phyloP scores from a whole-genome alignment of 2,888 invertebrate species.

The Phania funesta region DNA sequence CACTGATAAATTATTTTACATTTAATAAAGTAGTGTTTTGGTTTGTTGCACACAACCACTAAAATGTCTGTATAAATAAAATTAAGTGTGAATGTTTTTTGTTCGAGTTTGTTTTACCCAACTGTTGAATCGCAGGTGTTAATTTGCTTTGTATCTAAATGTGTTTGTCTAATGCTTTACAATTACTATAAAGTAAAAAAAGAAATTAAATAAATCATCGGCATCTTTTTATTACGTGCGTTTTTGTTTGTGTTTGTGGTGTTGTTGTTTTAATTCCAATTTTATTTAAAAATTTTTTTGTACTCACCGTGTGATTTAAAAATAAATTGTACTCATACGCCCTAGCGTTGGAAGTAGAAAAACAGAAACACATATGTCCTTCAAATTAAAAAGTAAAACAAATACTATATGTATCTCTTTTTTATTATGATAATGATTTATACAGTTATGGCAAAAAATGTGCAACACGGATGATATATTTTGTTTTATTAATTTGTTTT shows the following conservation, averaged over 20 bases:
- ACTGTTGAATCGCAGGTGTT: slow-evolving; percentile 15
- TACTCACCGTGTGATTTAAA: no score
- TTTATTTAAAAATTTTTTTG: neutral
- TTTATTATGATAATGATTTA: no score
- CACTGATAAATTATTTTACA: slow-evolving; percentile 48
- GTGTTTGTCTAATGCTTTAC: neutral
- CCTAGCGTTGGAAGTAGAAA: neutral
- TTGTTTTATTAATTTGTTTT: no score
- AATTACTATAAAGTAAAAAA: neutral
- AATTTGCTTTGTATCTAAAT: neutral
- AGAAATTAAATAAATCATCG: slow-evolving; percentile 7
- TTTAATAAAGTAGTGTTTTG: slow-evolving; percentile 52
- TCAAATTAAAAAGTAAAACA: neutral
- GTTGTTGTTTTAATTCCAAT: neutral
- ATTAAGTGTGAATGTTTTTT: slow-evolving; percentile 45
- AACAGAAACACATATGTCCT: no score
- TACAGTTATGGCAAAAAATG: no score
- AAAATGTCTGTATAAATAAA: slow-evolving; percentile 12
- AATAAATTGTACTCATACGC: neutral
- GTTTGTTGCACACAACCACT: slow-evolving; percentile 26
- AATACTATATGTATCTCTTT: no score
- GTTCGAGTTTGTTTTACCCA: neutral
- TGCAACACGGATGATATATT: no score
- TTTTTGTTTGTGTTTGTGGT: neutral
- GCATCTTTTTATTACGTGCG: neutral